Evolutionary conservation across 2,797 vertebrate species (phyloP), one percentile per base, ranked within the genome.

Genomic region (Morelia viridis): DNA sequence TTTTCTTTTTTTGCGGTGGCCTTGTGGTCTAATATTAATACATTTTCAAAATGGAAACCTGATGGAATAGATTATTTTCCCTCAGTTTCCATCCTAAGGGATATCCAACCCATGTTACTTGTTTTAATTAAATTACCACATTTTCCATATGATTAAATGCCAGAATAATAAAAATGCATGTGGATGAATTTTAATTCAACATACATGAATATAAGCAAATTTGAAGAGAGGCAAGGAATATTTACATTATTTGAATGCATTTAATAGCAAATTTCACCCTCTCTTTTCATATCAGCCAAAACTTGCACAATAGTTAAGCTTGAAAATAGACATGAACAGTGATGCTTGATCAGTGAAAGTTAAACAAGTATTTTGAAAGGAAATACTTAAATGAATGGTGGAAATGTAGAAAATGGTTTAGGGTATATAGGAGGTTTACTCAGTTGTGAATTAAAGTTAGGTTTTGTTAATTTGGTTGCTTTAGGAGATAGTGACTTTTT

Each of bases 111-210:
- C 96, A 83, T 92, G 94, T 96, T 97, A 92, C 95, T 95, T 97
- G 91, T 97, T 97, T 98, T 97, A 97, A 98, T 98, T 97, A 97
- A 97, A 97, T 97, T 96, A 97, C 97, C 96, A 97, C 96, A 97
- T 97, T 98, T 97, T 97, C 97, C 96, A 92, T 96, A 92, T 97
- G 96, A 98, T 97, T 97, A 97, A 97, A 97, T 94, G 95, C 92
- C 89, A 92, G 93, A 96, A 96, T 97, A 97, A 98, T 96, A 96
- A 97, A 97, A 96, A 97, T 95, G 96, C 97, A 92, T 90, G 96
- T 95, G 96, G 95, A 92, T 95, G 92, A 92, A 88, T 96, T 97
- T 97, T 97, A 97, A 95, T 94, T 93, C 88, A 80, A 84, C 31
- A 8, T 94, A 86, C 89, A 94, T 95, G 95, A 95, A 93, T 96